phyloP scores from a whole-genome alignment of 1,140 invertebrate genomes.

The Tetranychus urticae region DNA sequence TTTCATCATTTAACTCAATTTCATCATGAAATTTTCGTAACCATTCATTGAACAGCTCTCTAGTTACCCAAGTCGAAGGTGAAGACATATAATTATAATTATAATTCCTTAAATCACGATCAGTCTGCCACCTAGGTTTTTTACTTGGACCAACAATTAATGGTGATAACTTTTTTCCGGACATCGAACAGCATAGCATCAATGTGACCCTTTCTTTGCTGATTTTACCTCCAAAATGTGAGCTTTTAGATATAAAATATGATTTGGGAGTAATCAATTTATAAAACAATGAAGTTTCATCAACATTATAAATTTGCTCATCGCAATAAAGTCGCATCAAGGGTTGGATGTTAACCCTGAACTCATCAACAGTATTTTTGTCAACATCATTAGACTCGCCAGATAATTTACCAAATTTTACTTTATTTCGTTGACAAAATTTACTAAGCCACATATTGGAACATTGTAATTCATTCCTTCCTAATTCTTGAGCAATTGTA shows the following conservation, averaged over 20 bases:
- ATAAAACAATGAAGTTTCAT: slow-evolving; percentile 26
- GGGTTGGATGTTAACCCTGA: neutral
- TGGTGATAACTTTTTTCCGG: neutral
- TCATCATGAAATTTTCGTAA: neutral
- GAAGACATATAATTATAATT: neutral
- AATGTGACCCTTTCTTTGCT: neutral
- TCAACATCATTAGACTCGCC: neutral
- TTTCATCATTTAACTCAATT: neutral
- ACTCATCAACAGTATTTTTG: neutral
- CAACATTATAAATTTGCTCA: slow-evolving; percentile 22
- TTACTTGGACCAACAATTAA: neutral
- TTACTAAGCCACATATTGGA: neutral
- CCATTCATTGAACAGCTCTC: neutral
- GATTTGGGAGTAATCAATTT: slow-evolving; percentile 22
- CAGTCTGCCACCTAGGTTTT: neutral
- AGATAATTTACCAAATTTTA: neutral
- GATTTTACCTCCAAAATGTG: neutral
- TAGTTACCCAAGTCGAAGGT: neutral
- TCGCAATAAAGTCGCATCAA: neutral
- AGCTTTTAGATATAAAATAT: slow-evolving; percentile 11
- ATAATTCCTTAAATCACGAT: neutral
- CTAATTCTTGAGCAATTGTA: neutral
- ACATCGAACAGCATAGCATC: neutral
- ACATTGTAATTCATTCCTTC: neutral
- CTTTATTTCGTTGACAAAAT: neutral